Evolutionary conservation across 2,797 vertebrate genomes (phyloP).

Genomic region (Liasis olivaceus): DNA sequence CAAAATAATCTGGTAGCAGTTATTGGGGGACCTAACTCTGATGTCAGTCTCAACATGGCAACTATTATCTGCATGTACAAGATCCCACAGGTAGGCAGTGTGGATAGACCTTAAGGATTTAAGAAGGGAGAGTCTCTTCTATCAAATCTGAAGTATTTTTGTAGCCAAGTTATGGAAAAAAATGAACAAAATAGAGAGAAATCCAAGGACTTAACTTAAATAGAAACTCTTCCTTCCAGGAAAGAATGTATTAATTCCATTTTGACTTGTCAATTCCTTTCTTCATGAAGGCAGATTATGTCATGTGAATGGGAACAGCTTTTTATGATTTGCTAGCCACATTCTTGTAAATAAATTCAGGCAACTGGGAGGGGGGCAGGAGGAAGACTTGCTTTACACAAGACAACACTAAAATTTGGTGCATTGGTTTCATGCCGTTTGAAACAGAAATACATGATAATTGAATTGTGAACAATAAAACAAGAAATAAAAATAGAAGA

Average conservation of each 20-base stretch:
- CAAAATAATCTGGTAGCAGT: neutral
- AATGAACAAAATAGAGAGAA: neutral
- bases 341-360: neutral
- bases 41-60: neutral
- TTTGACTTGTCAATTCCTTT: neutral
- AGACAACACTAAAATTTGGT: neutral
- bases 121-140: neutral
- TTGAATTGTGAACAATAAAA: neutral
- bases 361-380: no score
- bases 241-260: neutral
- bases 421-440: neutral
- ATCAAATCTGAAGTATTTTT: neutral
- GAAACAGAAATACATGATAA: neutral
- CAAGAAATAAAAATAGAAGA: neutral
- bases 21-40: slow-evolving; percentile 4
- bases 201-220: neutral
- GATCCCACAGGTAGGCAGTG: neutral
- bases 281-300: neutral
- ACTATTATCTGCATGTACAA: neutral
- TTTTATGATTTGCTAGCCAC: neutral
- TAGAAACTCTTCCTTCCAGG: neutral
- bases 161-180: neutral
- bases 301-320: neutral
- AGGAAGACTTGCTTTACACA: neutral
- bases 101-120: neutral